phyloP scores from a whole-genome alignment of 2,888 invertebrate species.

The Boloria selene region DNA sequence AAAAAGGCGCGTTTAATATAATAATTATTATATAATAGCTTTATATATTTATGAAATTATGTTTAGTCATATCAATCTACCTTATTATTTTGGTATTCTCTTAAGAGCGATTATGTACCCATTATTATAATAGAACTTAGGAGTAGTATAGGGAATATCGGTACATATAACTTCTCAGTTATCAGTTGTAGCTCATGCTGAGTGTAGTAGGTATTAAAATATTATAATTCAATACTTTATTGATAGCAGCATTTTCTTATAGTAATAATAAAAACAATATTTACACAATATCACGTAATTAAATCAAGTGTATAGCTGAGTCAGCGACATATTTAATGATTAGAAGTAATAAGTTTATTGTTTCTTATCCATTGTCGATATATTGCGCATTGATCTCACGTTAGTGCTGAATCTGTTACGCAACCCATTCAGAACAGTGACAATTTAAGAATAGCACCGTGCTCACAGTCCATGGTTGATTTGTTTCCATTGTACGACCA shows the following conservation, averaged over 20 bases:
- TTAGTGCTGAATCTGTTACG: slow-evolving; percentile 30
- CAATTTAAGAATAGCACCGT: slow-evolving; percentile 33
- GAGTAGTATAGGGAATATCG: too few species aligned
- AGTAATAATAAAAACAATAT: neutral
- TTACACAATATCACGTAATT: neutral
- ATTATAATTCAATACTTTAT: too few species aligned
- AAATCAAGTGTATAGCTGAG: neutral
- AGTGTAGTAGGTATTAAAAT: too few species aligned
- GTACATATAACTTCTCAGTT: too few species aligned
- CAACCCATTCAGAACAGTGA: slow-evolving; percentile 36
- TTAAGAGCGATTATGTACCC: too few species aligned
- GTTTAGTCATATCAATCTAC: too few species aligned
- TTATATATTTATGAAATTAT: too few species aligned
- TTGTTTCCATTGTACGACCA: slow-evolving; percentile 26
- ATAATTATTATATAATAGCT: neutral
- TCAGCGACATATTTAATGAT: slow-evolving; percentile 16
- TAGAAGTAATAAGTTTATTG: slow-evolving; percentile 33
- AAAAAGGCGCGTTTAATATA: slow-evolving; percentile 1
- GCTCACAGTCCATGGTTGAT: slow-evolving; percentile 28
- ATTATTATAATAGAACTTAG: too few species aligned
- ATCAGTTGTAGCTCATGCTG: too few species aligned
- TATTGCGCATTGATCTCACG: slow-evolving; percentile 38
- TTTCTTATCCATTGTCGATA: slow-evolving; percentile 31
- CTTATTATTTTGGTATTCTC: too few species aligned
- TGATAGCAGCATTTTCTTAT: too few species aligned